phyloP scores from a whole-genome alignment of 1,140 invertebrate genomes.

The Habropoda laboriosa region DNA sequence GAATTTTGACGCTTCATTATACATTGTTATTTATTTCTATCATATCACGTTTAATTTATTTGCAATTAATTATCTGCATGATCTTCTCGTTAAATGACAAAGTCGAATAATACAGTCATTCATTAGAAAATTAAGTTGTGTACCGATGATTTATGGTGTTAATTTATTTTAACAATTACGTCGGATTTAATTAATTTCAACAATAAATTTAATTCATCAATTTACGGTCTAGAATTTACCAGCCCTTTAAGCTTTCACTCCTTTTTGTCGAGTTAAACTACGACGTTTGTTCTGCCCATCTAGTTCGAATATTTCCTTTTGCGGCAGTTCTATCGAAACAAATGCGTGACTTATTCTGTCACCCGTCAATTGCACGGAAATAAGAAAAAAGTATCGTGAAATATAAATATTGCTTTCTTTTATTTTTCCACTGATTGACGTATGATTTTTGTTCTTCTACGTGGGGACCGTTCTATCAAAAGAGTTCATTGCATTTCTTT shows the following conservation, averaged over 20 bases:
- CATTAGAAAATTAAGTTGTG: no score
- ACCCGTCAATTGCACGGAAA: neutral
- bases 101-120: neutral
- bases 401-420: neutral
- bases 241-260: neutral
- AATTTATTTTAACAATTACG: no score
- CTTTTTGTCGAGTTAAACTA: neutral
- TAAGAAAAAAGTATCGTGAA: neutral
- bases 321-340: neutral
- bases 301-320: neutral
- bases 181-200: no score
- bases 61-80: no score
- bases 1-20: no score
- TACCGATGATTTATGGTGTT: neutral
- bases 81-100: neutral
- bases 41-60: no score
- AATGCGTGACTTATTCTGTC: neutral
- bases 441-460: neutral
- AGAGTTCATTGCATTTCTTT: neutral
- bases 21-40: no score
- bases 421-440: constrained; percentile 1
- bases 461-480: neutral
- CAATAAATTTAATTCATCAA: no score
- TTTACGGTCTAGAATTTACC: neutral
- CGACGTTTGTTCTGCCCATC: neutral